Conservation (phyloP, 1,140 invertebrate species). For the Diabrotica virgifera region DNA sequence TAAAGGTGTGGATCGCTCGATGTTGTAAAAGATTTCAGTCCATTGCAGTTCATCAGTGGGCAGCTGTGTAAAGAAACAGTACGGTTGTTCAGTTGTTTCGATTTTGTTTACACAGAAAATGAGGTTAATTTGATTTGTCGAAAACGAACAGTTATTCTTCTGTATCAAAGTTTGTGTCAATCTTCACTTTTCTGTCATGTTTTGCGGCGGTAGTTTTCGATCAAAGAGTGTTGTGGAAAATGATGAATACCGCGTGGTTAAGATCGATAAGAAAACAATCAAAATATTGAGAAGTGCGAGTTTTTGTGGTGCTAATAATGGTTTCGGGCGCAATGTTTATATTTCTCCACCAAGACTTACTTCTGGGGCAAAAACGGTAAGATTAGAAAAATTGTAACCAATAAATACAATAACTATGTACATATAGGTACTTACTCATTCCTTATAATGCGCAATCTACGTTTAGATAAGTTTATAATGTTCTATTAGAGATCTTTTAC, state of each 20-base stretch:
- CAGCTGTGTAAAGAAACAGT: constrained; percentile 28
- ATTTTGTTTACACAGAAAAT: neutral
- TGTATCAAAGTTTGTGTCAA: neutral
- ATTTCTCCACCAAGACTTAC: constrained; percentile 28
- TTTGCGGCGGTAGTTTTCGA: constrained; percentile 41
- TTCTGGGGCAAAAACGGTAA: neutral
- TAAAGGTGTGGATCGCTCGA: constrained; percentile 11
- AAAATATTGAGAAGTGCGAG: constrained; percentile 37
- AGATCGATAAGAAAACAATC: constrained; percentile 29
- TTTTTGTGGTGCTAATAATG: constrained; percentile 23
- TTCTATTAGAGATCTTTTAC: too few relatives aligned
- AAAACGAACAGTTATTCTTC: neutral
- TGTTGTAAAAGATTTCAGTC: constrained; percentile 29
- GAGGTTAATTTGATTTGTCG: neutral
- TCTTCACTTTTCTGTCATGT: constrained; percentile 25
- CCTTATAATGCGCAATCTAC: too few relatives aligned
- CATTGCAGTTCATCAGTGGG: constrained; percentile 14
- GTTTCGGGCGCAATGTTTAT: constrained; percentile 28
- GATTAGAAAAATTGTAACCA: neutral
- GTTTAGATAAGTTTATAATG: too few relatives aligned
- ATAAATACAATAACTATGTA: too few relatives aligned
- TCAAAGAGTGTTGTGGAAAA: constrained; percentile 37
- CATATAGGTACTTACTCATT: too few relatives aligned
- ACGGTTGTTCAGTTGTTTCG: neutral
- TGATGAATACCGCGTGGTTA: constrained; percentile 36